These are phyloP conservation scores for Microcebus lehilahytsara DNA, from an alignment of 2,113 vertebrate species.

Conservation along the genomic window DNA sequence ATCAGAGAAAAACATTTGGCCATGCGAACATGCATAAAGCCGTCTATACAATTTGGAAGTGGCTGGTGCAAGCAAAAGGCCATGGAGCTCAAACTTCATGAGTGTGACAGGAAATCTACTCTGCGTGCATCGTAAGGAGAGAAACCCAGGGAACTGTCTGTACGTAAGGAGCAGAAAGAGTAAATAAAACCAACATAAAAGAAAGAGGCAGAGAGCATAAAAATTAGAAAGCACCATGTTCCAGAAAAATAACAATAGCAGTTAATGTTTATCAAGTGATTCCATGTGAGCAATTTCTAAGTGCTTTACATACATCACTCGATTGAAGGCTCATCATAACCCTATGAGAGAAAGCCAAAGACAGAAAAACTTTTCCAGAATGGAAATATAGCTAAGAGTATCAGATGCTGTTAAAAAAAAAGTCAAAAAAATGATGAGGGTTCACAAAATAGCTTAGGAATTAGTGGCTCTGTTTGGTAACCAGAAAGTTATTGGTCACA, in stretches of 20 bases:
- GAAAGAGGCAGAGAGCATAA: not conserved
- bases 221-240: not conserved
- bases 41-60: not conserved
- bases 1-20: not conserved
- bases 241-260: not conserved
- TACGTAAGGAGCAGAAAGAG: not conserved
- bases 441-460: not conserved
- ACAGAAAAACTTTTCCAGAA: not conserved
- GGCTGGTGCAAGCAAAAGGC: too few relatives aligned
- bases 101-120: not conserved
- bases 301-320: not conserved
- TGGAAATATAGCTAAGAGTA: not conserved
- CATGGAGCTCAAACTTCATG: not conserved
- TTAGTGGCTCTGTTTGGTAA: not conserved
- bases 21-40: accelerated
- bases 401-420: not conserved
- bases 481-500: not conserved
- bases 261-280: not conserved
- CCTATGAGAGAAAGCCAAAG: not conserved
- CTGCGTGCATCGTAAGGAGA: not conserved
- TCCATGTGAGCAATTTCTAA: not conserved
- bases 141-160: not conserved
- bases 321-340: not conserved
- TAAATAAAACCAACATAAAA: not conserved
- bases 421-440: not conserved